These are phyloP conservation scores for Zosterops borbonicus DNA, from an alignment of 2,113 vertebrate species.

Conservation along the genomic window DNA sequence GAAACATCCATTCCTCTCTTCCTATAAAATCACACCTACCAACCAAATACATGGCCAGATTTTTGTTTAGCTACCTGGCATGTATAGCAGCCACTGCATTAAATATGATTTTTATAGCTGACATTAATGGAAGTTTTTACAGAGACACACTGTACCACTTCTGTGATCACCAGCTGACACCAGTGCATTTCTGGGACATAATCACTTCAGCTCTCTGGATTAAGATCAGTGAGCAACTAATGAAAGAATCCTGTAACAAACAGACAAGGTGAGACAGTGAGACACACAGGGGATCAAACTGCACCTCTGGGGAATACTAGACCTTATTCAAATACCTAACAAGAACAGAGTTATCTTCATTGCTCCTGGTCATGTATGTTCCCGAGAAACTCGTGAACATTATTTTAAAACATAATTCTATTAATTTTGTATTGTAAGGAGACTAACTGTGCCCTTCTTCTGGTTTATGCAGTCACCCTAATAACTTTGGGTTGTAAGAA, in stretches of 20 bases:
- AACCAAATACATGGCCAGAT: not conserved
- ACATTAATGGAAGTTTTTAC: constrained; percentile 23
- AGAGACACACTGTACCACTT: constrained; percentile 13
- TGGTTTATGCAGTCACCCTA: not conserved
- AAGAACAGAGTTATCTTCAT: constrained; percentile 40
- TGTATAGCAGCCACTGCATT: not conserved
- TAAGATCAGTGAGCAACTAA: constrained; percentile 74
- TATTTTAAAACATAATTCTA: not conserved
- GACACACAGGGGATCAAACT: constrained; percentile 70
- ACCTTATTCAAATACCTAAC: not conserved
- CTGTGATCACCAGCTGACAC: constrained; percentile 60
- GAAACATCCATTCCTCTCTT: not conserved
- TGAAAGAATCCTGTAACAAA: constrained; percentile 74
- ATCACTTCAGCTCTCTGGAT: constrained; percentile 72
- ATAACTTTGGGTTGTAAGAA: not conserved
- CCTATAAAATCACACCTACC: not conserved
- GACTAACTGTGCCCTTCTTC: not conserved
- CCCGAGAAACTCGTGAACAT: not conserved
- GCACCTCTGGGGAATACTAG: constrained; percentile 52
- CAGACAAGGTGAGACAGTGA: constrained; percentile 67
- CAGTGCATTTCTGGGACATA: constrained; percentile 49
- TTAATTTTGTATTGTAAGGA: constrained; percentile 9
- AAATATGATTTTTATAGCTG: not conserved
- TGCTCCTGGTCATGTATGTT: not conserved
- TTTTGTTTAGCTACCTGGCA: not conserved